phyloP scores from a whole-genome alignment of 2,797 vertebrate species.

The Epinephelus awoara region DNA sequence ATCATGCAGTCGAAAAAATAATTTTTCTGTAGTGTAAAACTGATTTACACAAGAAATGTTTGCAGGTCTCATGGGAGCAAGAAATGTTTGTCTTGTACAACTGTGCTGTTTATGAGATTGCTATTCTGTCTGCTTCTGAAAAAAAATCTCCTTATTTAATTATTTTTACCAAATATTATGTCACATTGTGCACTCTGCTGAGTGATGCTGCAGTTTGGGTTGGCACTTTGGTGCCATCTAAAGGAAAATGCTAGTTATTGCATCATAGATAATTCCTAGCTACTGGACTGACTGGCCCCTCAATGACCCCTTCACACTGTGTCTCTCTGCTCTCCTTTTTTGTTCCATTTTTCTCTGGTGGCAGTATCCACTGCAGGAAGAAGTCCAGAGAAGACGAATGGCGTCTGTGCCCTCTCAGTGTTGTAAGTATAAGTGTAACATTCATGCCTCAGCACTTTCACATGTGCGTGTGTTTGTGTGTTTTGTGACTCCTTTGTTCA shows the following conservation, averaged over 20 bases:
- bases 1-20: background rate
- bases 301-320: background rate
- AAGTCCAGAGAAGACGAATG: constrained; percentile 86
- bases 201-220: background rate
- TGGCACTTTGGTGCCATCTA: constrained; percentile 58
- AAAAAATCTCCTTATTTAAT: background rate
- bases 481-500: background rate
- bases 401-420: constrained; percentile 92
- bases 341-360: constrained; percentile 9
- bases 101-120: background rate
- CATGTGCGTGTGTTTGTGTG: background rate
- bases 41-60: background rate
- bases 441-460: constrained; percentile 3
- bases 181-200: background rate
- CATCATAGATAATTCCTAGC: background rate
- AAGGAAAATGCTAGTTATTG: background rate
- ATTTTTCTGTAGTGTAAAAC: background rate
- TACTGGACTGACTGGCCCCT: background rate
- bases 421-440: constrained; percentile 88
- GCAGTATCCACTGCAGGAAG: constrained; percentile 89
- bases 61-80: background rate
- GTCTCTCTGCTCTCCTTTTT: background rate
- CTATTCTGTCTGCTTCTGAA: background rate
- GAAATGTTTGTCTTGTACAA: background rate
- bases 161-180: background rate